Conservation (phyloP, 2,888 invertebrate genomes). For the Drosophila birchii region DNA sequence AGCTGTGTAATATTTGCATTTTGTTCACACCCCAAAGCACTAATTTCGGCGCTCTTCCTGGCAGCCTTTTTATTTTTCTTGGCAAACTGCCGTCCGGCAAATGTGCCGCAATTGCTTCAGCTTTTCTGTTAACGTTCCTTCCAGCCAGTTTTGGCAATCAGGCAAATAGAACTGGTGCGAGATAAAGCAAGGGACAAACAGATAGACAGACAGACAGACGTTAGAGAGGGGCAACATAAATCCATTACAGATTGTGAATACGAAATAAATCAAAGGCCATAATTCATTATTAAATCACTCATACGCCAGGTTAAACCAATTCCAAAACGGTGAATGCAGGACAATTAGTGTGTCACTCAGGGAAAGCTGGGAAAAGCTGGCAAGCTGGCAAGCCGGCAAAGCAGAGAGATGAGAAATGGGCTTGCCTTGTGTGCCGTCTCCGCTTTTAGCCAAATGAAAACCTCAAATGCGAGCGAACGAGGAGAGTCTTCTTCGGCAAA, state of each 20-base stretch:
- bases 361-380: slow-evolving; percentile 44
- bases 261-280: slow-evolving; percentile 62
- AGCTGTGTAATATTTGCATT: slow-evolving; percentile 79
- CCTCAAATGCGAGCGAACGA: slow-evolving; percentile 65
- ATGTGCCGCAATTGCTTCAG: slow-evolving; percentile 34
- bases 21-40: slow-evolving; percentile 70
- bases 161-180: slow-evolving; percentile 8
- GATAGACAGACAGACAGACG: not conserved
- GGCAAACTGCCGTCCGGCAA: slow-evolving; percentile 61
- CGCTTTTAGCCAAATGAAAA: slow-evolving; percentile 75
- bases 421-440: slow-evolving; percentile 25
- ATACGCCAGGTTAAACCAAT: slow-evolving; percentile 77
- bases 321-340: slow-evolving; percentile 48
- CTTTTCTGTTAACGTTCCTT: slow-evolving; percentile 13
- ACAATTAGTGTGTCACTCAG: slow-evolving; percentile 72
- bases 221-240: slow-evolving; percentile 52
- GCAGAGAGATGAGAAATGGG: slow-evolving; percentile 42
- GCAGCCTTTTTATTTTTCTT: slow-evolving; percentile 58
- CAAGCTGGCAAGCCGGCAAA: slow-evolving; percentile 1
- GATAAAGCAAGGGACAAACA: not conserved
- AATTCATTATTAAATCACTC: slow-evolving; percentile 79
- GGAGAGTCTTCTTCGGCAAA: slow-evolving; percentile 63
- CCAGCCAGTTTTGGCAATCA: slow-evolving; percentile 36
- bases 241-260: slow-evolving; percentile 61
- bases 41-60: slow-evolving; percentile 49